Conservation (phyloP, 2,113 vertebrate genomes). For the Heptranchias perlo region DNA sequence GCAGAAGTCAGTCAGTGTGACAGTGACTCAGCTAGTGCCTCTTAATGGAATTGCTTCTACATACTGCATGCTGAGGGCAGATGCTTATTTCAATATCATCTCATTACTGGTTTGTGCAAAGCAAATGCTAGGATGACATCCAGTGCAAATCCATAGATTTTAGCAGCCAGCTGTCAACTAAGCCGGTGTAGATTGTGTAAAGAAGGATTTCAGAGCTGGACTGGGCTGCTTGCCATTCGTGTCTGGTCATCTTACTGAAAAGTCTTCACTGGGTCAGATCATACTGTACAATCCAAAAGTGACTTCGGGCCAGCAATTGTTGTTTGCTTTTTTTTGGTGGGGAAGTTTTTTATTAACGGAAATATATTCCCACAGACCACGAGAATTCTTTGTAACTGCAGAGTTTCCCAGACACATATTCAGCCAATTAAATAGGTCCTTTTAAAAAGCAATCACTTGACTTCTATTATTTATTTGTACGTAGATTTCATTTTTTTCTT, state of each 20-base stretch:
- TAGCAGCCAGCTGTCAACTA: constrained; percentile 51
- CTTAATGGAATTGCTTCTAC: background rate
- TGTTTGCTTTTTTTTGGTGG: background rate
- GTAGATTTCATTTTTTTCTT: background rate
- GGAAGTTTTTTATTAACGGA: background rate
- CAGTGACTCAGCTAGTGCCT: background rate
- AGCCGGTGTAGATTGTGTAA: constrained; percentile 48
- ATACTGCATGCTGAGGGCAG: background rate
- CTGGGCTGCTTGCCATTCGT: constrained; percentile 54
- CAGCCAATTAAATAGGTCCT: background rate
- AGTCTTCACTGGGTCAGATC: background rate
- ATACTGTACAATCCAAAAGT: background rate
- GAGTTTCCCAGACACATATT: background rate
- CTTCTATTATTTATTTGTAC: background rate
- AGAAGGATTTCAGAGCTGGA: constrained; percentile 50
- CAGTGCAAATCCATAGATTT: constrained; percentile 34
- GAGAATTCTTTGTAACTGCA: background rate
- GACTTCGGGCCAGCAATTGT: background rate
- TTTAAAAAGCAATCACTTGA: background rate
- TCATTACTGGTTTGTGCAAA: constrained; percentile 46
- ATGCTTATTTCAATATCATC: constrained; percentile 44
- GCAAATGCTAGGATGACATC: constrained; percentile 50
- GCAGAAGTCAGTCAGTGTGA: background rate
- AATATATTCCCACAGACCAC: background rate
- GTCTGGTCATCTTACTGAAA: constrained; percentile 49